phyloP scores from a whole-genome alignment of 2,797 vertebrate species.

The Crenichthys baileyi region DNA sequence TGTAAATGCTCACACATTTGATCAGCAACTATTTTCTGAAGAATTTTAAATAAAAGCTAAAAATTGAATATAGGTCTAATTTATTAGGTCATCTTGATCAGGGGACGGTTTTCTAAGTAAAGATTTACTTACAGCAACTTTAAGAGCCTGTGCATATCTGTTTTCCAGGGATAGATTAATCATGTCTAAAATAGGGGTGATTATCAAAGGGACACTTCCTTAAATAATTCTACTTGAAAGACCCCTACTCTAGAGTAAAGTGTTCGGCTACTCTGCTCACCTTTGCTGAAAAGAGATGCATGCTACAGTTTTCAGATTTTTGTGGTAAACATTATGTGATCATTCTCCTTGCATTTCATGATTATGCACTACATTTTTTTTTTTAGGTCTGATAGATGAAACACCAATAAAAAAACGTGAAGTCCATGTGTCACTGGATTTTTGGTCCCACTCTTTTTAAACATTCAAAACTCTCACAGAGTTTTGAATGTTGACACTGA shows the following conservation, averaged over 20 bases:
- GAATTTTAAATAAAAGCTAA: too few relatives aligned
- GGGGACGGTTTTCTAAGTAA: too few relatives aligned
- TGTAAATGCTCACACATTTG: too few relatives aligned
- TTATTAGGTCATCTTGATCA: too few relatives aligned
- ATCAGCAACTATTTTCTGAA: too few relatives aligned
- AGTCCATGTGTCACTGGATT: not conserved
- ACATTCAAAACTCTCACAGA: not conserved
- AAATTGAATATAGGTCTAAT: too few relatives aligned
- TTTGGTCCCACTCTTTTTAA: not conserved
- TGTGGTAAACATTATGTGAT: not conserved
- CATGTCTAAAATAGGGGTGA: too few relatives aligned
- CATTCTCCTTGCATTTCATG: not conserved
- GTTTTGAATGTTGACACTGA: too few relatives aligned
- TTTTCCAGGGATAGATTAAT: too few relatives aligned
- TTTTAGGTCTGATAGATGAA: not conserved
- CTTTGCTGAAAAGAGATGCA: not conserved
- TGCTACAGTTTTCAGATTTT: not conserved
- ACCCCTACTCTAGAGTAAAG: not conserved
- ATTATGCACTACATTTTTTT: not conserved
- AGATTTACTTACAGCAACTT: too few relatives aligned
- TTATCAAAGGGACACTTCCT: too few relatives aligned
- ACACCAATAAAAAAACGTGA: not conserved
- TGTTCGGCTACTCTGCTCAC: not conserved
- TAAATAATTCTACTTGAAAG: not conserved
- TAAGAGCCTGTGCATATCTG: too few relatives aligned